Base-by-base conservation (phyloP, 1,140 invertebrate species). In the Palaemon carinicauda region DNA sequence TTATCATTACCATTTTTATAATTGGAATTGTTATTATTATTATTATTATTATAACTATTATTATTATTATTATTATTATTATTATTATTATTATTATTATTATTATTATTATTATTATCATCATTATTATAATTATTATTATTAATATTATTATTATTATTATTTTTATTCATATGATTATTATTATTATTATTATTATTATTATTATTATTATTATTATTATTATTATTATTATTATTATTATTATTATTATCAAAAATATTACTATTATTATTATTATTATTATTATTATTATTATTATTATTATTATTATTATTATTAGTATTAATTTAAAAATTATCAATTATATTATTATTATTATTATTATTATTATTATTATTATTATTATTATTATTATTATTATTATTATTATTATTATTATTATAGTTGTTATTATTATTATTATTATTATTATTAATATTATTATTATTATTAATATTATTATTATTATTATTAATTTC, bases 61-160 rank as follows among this genome's bases (percentile, higher is more conserved):
- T 71, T 71, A 71, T 71, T 27, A 71, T 71, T 12, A 71, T 71
- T 71, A 71, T 71, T 71, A 71, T 71, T 71, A 71, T 71, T 71
- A 71, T 71, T 71, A 71, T 71, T 71, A 71, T 71, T 71, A 71
- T 71, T 71, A 71, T 71, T 71, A 71, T 71, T 19, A 71, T 71
- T 19, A 71, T 71, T 19, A 71, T 71, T 19, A 75, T 75, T 4
- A 31, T 75, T 4, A 21, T 33, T 19, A 31, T 51, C 31, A 31
- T 33, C 31, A 31, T 75, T 4, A 31, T 75, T 33, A 31, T 33
- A 75, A 31, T 75, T 33, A 31, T 75, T 33, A 31, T 75, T 1
- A 31, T 75, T 33, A 31, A 33, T 33, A 3, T 33, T 33, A 31
- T 33, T 17, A 31, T 33, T 33, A 31, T 75, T 4, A 31, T 75